Conservation (phyloP, 2,113 vertebrate genomes). For the Suricata suricatta region DNA sequence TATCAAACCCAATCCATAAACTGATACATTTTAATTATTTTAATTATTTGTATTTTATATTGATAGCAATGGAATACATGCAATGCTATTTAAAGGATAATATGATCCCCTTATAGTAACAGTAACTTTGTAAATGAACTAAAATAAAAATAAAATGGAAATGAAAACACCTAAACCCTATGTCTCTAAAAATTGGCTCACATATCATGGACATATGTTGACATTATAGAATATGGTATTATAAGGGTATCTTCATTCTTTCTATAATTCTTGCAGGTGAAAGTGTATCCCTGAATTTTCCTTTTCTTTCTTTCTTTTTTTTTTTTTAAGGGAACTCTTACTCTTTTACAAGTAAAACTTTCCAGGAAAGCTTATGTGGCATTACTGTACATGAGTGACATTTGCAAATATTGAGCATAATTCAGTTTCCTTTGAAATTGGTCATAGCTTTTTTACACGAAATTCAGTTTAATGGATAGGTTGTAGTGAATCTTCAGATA, state of each 20-base stretch:
- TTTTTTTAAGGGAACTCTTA: not conserved
- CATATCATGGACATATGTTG: not conserved
- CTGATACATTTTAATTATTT: not conserved
- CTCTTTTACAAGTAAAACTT: conserved; percentile 46
- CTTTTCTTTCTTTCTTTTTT: not conserved
- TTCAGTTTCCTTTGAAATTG: conserved; percentile 66
- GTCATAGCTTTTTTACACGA: conserved; percentile 50
- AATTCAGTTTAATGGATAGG: conserved; percentile 47
- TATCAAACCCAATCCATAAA: not conserved
- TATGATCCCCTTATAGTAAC: not conserved
- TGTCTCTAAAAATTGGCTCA: not conserved
- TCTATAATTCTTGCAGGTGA: conserved; percentile 24
- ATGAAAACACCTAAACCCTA: not conserved
- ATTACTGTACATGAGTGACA: conserved; percentile 54
- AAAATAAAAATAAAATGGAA: not conserved
- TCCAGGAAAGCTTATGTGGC: not conserved
- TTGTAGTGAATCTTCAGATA: conserved; percentile 15
- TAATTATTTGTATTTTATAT: not conserved
- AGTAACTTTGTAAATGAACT: not conserved
- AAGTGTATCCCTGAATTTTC: not conserved
- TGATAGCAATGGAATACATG: not conserved
- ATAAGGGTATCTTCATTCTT: not conserved
- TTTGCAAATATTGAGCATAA: conserved; percentile 66
- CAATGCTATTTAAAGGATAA: not conserved
- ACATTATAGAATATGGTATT: not conserved